A percentile compares a stretch with the other conserved stretches of the same genome.
phyloP scores from a whole-genome alignment of 1,140 invertebrate species.

The Temnothorax nylanderi region DNA sequence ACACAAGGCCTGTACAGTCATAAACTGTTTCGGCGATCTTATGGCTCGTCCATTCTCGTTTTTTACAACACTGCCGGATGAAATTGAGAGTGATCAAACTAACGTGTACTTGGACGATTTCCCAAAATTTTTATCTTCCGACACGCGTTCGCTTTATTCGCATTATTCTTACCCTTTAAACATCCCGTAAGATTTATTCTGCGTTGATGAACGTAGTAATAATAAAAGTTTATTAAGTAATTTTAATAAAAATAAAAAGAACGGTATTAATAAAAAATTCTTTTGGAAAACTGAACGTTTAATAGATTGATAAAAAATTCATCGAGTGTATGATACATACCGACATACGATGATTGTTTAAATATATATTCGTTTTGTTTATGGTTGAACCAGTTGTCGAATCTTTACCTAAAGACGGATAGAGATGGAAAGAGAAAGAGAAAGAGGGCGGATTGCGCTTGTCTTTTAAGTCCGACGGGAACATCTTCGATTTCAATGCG shows the following conservation, averaged over 20 bases:
- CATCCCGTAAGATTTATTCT: not conserved
- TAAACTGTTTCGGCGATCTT: not conserved
- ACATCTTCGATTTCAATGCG: slow-evolving; percentile 22
- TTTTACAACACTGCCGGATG: not conserved
- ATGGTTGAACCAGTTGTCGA: not conserved
- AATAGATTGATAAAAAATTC: not conserved
- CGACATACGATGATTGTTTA: not conserved
- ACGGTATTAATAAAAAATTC: not conserved
- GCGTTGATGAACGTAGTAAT: not conserved
- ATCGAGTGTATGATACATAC: not conserved
- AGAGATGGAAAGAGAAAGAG: slow-evolving; percentile 5
- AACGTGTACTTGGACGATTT: not conserved
- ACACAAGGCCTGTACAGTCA: not conserved
- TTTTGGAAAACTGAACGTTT: not conserved
- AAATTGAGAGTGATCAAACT: slow-evolving; percentile 28
- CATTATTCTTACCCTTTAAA: not conserved
- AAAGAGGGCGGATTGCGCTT: not conserved
- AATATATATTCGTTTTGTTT: not conserved
- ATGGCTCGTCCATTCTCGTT: not conserved
- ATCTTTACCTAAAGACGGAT: not conserved
- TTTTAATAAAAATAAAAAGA: not conserved
- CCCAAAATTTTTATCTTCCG: not conserved
- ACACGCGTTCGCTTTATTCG: not conserved
- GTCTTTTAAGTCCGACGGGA: not conserved
- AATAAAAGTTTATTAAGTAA: not conserved